phyloP scores from a whole-genome alignment of 2,797 vertebrate species.

The Prunella strophiata region DNA sequence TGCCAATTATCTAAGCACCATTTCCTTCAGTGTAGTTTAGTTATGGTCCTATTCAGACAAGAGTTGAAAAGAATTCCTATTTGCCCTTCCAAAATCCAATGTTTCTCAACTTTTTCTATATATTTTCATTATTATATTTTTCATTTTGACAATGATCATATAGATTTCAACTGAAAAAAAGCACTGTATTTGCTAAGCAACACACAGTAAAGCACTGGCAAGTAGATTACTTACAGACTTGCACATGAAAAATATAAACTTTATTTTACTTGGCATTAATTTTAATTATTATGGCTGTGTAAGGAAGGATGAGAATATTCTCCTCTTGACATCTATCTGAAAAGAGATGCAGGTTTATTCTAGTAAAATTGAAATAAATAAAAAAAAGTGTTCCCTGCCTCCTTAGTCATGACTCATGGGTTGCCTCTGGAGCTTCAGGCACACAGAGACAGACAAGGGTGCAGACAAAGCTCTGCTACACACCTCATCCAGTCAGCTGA shows the following conservation, averaged over 20 bases:
- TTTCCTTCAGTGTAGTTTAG: slow-evolving; percentile 48
- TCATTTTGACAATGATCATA: neutral
- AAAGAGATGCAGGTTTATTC: neutral
- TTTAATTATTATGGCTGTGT: neutral
- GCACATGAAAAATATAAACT: neutral
- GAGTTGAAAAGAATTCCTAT: neutral
- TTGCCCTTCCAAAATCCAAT: slow-evolving; percentile 19
- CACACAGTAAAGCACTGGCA: neutral
- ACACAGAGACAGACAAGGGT: neutral
- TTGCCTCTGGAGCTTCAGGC: neutral
- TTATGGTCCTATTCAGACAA: neutral
- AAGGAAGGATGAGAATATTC: neutral
- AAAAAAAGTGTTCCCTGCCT: neutral
- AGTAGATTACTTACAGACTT: neutral
- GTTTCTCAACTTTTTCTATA: neutral
- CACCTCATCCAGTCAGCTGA: neutral
- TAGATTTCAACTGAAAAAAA: neutral
- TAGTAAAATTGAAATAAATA: neutral
- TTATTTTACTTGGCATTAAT: neutral
- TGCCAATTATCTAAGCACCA: slow-evolving; percentile 43
- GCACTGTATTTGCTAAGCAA: neutral
- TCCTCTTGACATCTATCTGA: neutral
- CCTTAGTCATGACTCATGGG: neutral
- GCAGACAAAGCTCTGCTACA: neutral
- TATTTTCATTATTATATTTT: neutral